A percentile compares a stretch with the other conserved stretches of the same genome.
Evolutionary conservation across 2,797 vertebrate genomes (phyloP).

Genomic region (Phrynocephalus guinanensis): DNA sequence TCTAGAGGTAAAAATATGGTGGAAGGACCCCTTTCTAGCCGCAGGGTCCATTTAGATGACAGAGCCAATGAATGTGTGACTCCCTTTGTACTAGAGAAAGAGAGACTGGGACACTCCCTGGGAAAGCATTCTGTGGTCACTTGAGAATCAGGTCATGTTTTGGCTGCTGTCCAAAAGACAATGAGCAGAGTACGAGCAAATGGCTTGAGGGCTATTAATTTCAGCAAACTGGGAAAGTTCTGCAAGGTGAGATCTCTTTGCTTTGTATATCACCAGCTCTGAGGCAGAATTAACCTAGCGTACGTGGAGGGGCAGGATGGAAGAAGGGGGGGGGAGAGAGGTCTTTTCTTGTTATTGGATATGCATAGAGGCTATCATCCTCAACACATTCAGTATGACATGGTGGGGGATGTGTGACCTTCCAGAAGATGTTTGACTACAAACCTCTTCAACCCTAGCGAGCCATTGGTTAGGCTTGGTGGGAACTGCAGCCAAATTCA

Average conservation of each 20-base stretch:
- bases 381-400: not conserved
- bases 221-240: constrained; percentile 20
- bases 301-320: not conserved
- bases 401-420: not conserved
- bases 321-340: not conserved
- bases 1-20: not conserved
- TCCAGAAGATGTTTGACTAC: not conserved
- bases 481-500: not conserved
- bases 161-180: constrained; percentile 29
- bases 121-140: not conserved
- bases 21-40: not conserved
- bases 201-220: constrained; percentile 14
- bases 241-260: constrained; percentile 22
- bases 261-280: not conserved
- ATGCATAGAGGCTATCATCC: not conserved
- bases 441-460: not conserved
- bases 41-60: not conserved
- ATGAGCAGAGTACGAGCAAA: constrained; percentile 22
- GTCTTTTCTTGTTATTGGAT: not conserved
- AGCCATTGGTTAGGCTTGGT: not conserved
- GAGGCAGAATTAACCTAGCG: not conserved
- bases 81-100: not conserved
- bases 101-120: not conserved
- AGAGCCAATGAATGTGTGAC: not conserved
- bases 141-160: constrained; percentile 17